Evolutionary conservation across 2,113 vertebrate species (phyloP).

Genomic region (Danio rerio): DNA sequence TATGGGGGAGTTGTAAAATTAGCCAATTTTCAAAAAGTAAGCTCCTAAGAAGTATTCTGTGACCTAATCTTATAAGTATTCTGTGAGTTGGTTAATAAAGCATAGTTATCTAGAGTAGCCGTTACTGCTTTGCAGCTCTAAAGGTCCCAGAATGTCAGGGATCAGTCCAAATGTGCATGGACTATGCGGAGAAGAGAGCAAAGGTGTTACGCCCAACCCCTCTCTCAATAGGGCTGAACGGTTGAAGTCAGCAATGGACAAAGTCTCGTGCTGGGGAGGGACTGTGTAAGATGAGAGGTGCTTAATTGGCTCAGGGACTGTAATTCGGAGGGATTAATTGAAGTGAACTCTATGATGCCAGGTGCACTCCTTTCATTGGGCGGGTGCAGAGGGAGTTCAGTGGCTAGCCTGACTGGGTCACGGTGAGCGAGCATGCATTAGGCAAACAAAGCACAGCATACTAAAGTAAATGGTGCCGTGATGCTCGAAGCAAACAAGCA

Average conservation of each 20-base stretch:
- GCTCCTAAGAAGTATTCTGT: slow-evolving; percentile 42
- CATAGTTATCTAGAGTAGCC: not conserved
- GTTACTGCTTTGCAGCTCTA: not conserved
- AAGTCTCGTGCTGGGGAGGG: slow-evolving; percentile 64
- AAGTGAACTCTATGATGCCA: slow-evolving; percentile 77
- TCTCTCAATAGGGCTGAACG: slow-evolving; percentile 4
- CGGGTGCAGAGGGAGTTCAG: slow-evolving; percentile 68
- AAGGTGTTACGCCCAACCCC: slow-evolving; percentile 44
- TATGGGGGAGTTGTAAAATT: too few species aligned
- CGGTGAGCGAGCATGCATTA: slow-evolving; percentile 1
- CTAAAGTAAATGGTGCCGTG: not conserved
- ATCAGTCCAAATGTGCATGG: slow-evolving; percentile 44
- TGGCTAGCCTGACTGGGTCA: slow-evolving; percentile 61
- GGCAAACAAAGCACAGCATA: slow-evolving; percentile 11
- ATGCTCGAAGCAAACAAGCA: not conserved
- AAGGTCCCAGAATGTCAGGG: slow-evolving; percentile 3
- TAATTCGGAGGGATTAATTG: slow-evolving; percentile 78
- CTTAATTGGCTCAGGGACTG: slow-evolving; percentile 80
- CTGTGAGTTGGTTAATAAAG: slow-evolving; percentile 51
- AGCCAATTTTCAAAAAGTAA: too few species aligned
- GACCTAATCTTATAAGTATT: slow-evolving; percentile 69
- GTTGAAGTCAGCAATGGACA: slow-evolving; percentile 62
- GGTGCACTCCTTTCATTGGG: slow-evolving; percentile 71
- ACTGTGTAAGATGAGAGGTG: slow-evolving; percentile 76
- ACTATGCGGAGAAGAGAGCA: slow-evolving; percentile 32